These are phyloP conservation scores for Oreonectes daqikongensis DNA, from an alignment of 2,797 vertebrate genomes.

Conservation along the genomic window DNA sequence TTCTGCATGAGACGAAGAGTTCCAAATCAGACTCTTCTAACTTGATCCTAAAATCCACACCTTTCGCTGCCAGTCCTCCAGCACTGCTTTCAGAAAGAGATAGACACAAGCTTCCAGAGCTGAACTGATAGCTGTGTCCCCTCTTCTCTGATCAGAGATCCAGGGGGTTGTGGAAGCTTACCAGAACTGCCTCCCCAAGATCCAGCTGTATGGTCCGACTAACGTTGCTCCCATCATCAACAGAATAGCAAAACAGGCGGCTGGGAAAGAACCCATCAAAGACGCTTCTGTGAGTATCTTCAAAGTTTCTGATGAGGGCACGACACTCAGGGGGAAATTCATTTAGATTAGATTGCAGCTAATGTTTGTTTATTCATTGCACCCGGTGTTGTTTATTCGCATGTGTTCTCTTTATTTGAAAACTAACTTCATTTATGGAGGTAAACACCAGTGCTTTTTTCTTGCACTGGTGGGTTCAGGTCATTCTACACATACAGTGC, in stretches of 20 bases:
- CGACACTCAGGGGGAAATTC: not conserved
- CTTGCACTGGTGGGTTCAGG: not conserved
- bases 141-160: slow-evolving; percentile 78
- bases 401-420: not conserved
- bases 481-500: too few species aligned
- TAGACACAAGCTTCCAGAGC: slow-evolving; percentile 20
- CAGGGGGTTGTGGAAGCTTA: slow-evolving; percentile 96
- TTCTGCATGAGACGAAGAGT: slow-evolving; percentile 7
- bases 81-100: slow-evolving; percentile 30
- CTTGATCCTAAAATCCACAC: slow-evolving; percentile 48
- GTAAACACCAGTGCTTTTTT: too few species aligned
- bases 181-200: slow-evolving; percentile 93
- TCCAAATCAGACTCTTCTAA: slow-evolving; percentile 1
- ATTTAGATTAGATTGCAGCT: not conserved
- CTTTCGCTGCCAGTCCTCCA: slow-evolving; percentile 28
- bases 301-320: not conserved
- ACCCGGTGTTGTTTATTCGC: not conserved
- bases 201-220: slow-evolving; percentile 95
- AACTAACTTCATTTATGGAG: not conserved
- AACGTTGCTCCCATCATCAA: slow-evolving; percentile 94
- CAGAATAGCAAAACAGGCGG: slow-evolving; percentile 87
- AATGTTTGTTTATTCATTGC: not conserved
- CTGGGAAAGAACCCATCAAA: slow-evolving; percentile 83
- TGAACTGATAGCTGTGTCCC: slow-evolving; percentile 34
- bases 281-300: slow-evolving; percentile 86